Evolutionary conservation across 2,888 invertebrate species (phyloP), one percentile per base, ranked within the genome.

Genomic region (Napeogenes inachia): DNA sequence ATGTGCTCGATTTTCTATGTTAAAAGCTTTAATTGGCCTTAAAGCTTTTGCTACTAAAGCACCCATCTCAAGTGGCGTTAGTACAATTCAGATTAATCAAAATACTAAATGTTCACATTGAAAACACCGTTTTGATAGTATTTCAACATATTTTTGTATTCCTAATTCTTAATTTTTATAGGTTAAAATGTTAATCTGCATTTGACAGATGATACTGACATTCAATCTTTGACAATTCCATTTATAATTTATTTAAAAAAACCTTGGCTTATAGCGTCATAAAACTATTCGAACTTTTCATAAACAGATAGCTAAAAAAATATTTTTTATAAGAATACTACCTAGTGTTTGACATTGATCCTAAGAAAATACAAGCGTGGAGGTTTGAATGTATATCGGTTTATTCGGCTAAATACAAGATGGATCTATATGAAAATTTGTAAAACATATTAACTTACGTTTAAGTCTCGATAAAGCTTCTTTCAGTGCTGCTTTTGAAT

Each of bases 1-100:
- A 73, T 94, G 93, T 35, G 95, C 95, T 67, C 96, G 92, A 80
- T 92, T 94, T 78, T 95, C 96, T 2, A 95, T 91, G 82, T 96
- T 96, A 73, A 93, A 95, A 35, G 93, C 92, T 77, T 92, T 93
- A 13, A 91, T 73, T 21, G 94, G 94, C 65, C 93, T 86, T 33
- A 90, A 82, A 57, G 93, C 82, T 71, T 85, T 83, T 1, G 95
- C 92, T 70, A 92, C 86, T 73, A 92, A 89, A 83, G 92, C 93
- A 72, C 95, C 95, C 95, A 95, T 95, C 84, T 88, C 74, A 81
- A 76, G 84, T 78, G 82, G 84, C 85, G 74, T 73, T 87, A 85
- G 84, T 68, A 65, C 55, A 59, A 57, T 65, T 56, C 59, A 53
- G 42, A 42, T 42, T 42, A 42, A 62, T 64, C 64, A 64, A 68